Base-by-base conservation (phyloP, 1,140 invertebrate genomes). In the Aphaenogaster floridana region DNA sequence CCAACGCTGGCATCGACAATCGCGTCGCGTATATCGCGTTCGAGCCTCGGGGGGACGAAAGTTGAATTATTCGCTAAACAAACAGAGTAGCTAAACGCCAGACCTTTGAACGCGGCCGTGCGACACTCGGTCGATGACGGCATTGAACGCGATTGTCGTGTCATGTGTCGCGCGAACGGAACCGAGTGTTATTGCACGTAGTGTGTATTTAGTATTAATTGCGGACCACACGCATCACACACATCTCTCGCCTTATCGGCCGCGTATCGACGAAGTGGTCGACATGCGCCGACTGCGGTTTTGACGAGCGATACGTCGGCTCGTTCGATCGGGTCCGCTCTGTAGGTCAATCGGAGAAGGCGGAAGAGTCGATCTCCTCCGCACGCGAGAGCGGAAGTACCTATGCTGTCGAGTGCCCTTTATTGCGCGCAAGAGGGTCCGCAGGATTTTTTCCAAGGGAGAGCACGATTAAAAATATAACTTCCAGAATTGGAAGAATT, bases 301-400 rank as follows among this genome's bases (percentile, higher is more conserved):
- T 63, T 63, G 59, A 63, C 59, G 36, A 63, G 59, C 11, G 59
- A 36, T 36, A 63, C 13, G 59, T 63, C 59, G 59, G 59, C 28
- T 63, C 34, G 59, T 63, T 63, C 59, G 59, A 63, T 36, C 13
- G 59, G 34, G 0, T 5, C 28, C 2, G 5, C 11, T 28, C 28
- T 63, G 59, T 63, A 63, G 59, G 59, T 63, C 59, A 63, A 63
- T 63, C 59, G 59, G 13, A 34, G 59, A 34, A 63, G 59, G 5
- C 59, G 59, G 59, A 63, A 36, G 63, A 68, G 78, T 52, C 78
- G 63, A 80, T 80, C 77, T 79, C 7, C 42, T 6, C 0, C n/a
- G 3, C 54, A 3, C 59, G 17, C 57, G 28, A 17, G 9, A 21
- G 5, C 42, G 77, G 52, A 68, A 39, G 15, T 39, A 39, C 34